Base-by-base conservation (phyloP, 2,113 vertebrate genomes). In the Callocephalon fimbriatum region DNA sequence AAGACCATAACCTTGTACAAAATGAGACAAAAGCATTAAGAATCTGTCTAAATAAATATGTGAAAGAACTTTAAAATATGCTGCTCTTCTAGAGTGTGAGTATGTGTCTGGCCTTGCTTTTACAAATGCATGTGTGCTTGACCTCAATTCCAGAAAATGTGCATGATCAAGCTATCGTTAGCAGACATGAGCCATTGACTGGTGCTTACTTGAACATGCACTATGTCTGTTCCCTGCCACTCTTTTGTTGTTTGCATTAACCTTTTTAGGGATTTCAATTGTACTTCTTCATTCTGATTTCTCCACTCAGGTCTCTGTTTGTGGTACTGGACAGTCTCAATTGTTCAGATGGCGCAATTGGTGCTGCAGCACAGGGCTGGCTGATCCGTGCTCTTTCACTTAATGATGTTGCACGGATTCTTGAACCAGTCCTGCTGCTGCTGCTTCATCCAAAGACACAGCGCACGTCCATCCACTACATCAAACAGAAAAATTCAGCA, bases 301-400 rank as follows among this genome's bases (percentile, higher is more conserved):
- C 45, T 66, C 25, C 73, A 53, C 82, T 1, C 97, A 99, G 99
- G 98, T 99, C 99, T 68, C 97, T 99, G 89, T 99, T 99, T 72
- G 99, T 99, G n/a, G 99, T 99, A 82, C 97, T 99, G 97, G 99
- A 99, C 97, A 99, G 99, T 95, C 98, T 99, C 91, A 98, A 98
- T 91, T 99, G 98, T 88, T 96, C 98, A 4, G 99, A 99, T 7
- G 99, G 99, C 0, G 99, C 99, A 40, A 98, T 99, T 73, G 98
- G 99, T 15, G 98, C 99, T 1, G 98, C 99, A 2, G 99, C 98
- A 50, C 99, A 99, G 98, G 99, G 99, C 97, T 99, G 99, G 99
- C 97, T 99, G 81, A 95, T 99, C 50, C 98, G 99, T 35, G 99
- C 99, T 2, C 98, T 99, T 56, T 99, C 99, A 32, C 98, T 99